Conservation (phyloP, 2,888 invertebrate genomes). For the Lithodes maja region DNA sequence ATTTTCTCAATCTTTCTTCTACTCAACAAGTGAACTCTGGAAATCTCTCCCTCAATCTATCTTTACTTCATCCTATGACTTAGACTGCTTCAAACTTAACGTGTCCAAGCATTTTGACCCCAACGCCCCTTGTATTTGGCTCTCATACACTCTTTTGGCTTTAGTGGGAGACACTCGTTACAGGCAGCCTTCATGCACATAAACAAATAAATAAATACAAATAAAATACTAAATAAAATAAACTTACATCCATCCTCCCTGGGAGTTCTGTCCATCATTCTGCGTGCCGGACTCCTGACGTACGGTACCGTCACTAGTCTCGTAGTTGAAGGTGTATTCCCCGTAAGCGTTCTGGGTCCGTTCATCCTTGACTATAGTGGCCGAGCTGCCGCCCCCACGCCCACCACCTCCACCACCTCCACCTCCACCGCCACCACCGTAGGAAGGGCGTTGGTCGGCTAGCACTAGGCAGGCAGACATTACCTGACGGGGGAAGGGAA, state of each 20-base stretch:
- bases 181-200: no score
- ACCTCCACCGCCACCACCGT: neutral
- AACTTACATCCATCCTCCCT: conserved; percentile 58
- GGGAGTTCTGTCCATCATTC: conserved; percentile 46
- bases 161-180: no score
- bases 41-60: no score
- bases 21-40: no score
- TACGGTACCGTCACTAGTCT: conserved; percentile 51
- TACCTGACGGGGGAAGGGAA: no score
- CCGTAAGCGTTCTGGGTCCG: conserved; percentile 54
- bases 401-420: neutral
- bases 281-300: conserved; percentile 56
- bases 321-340: conserved; percentile 55
- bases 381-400: neutral
- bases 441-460: neutral
- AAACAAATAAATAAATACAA: no score
- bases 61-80: no score
- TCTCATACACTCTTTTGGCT: no score
- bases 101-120: no score
- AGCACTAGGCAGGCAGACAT: neutral
- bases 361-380: conserved; percentile 51
- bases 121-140: no score
- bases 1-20: no score
- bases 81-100: no score
- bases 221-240: neutral